Conservation (phyloP, 2,797 vertebrate genomes). For the Bovichtus diacanthus region DNA sequence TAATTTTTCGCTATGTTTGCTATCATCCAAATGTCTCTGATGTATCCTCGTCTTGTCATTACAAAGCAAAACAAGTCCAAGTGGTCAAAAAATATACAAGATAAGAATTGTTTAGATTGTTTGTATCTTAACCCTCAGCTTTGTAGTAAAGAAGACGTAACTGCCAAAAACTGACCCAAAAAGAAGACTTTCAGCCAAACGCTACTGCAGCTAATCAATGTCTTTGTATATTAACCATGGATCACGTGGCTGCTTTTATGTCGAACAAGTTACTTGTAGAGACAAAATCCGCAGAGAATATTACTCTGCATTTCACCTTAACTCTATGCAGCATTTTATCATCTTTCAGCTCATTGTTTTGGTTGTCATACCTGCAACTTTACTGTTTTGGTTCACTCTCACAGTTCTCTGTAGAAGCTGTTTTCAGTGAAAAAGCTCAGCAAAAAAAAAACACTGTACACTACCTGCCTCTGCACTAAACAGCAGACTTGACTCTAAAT, state of each 20-base stretch:
- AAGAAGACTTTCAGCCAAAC: not conserved
- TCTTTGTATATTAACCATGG: not conserved
- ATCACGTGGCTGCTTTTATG: not conserved
- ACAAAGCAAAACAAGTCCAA: not conserved
- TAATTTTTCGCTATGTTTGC: conserved; percentile 8
- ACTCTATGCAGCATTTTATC: not conserved
- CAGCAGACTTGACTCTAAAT: not conserved
- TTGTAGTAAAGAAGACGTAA: not conserved
- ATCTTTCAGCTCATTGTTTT: too few species aligned
- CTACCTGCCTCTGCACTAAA: not conserved
- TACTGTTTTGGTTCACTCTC: not conserved
- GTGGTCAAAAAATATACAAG: not conserved
- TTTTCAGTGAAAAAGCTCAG: not conserved
- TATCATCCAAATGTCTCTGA: not conserved
- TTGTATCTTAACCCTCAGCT: not conserved
- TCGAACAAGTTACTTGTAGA: not conserved
- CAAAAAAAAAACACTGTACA: not conserved
- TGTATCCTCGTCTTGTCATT: not conserved
- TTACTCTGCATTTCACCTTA: not conserved
- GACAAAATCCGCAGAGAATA: not conserved
- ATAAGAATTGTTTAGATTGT: not conserved
- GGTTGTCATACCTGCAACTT: not conserved
- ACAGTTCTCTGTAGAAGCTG: not conserved
- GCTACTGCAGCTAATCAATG: too few species aligned
- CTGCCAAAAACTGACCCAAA: not conserved